phyloP scores from a whole-genome alignment of 2,113 vertebrate species.

The Abramis brama region DNA sequence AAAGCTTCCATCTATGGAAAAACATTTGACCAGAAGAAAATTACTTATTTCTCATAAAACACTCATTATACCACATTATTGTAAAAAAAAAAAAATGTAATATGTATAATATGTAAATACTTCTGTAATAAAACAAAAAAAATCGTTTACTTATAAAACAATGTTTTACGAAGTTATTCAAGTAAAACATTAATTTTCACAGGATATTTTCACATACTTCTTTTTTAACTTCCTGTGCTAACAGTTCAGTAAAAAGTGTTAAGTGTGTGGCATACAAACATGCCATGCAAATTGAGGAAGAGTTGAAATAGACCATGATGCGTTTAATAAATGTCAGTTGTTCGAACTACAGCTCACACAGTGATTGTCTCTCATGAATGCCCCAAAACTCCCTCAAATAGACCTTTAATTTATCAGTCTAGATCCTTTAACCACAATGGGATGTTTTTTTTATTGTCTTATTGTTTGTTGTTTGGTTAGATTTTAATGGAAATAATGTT shows the following conservation, averaged over 20 bases:
- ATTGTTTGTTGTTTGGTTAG: not conserved
- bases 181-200: not conserved
- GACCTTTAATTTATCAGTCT: not conserved
- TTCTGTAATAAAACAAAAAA: not conserved
- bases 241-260: not conserved
- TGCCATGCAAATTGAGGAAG: not conserved
- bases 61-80: not conserved
- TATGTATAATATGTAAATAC: too few relatives aligned
- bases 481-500: not conserved
- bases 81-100: too few relatives aligned
- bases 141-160: not conserved
- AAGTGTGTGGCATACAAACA: not conserved
- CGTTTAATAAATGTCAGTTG: not conserved
- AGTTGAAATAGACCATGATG: not conserved
- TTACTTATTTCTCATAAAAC: not conserved
- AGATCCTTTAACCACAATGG: not conserved
- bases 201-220: not conserved
- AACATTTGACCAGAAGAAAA: not conserved
- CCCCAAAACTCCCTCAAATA: not conserved
- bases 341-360: not conserved
- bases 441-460: not conserved
- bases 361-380: not conserved
- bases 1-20: slow-evolving; percentile 62
- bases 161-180: not conserved
- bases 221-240: not conserved